These are phyloP conservation scores for Drosophila peninsularis DNA, from an alignment of 2,888 invertebrate genomes.

Conservation along the genomic window DNA sequence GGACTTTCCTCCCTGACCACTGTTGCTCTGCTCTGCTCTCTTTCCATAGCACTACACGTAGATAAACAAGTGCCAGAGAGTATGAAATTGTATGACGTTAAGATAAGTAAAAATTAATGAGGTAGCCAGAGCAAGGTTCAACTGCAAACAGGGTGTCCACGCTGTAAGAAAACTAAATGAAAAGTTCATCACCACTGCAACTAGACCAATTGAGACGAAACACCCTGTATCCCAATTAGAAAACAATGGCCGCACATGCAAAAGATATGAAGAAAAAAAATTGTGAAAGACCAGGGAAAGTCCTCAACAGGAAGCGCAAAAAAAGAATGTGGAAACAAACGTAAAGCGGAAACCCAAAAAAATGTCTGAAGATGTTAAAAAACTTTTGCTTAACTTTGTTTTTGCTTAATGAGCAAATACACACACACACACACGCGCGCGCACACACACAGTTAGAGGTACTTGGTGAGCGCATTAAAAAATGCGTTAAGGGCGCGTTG, in stretches of 20 bases:
- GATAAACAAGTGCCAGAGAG: slow-evolving; percentile 64
- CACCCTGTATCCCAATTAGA: slow-evolving; percentile 66
- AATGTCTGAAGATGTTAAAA: slow-evolving; percentile 78
- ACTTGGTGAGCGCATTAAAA: slow-evolving; percentile 59
- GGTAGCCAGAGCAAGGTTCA: slow-evolving; percentile 52
- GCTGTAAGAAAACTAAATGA: no score
- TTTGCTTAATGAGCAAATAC: slow-evolving; percentile 83
- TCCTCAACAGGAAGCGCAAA: slow-evolving; percentile 43
- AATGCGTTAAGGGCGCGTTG: slow-evolving; percentile 79
- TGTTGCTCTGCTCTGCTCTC: no score
- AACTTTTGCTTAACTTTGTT: slow-evolving; percentile 80
- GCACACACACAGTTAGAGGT: slow-evolving; percentile 30
- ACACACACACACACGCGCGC: slow-evolving; percentile 46
- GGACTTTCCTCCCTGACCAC: slow-evolving; percentile 1
- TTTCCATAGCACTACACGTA: slow-evolving; percentile 57
- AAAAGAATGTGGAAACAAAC: slow-evolving; percentile 54
- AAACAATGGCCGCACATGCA: slow-evolving; percentile 62
- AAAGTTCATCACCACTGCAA: no score
- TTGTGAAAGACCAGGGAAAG: slow-evolving; percentile 37
- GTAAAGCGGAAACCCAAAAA: slow-evolving; percentile 70
- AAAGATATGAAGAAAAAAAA: slow-evolving; percentile 22
- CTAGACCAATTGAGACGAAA: background rate
- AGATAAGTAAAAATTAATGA: slow-evolving; percentile 78
- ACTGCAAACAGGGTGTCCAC: slow-evolving; percentile 48
- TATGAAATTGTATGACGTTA: slow-evolving; percentile 62